These are phyloP conservation scores for Sympetrum striolatum DNA, from an alignment of 2,888 invertebrate genomes.

Conservation along the genomic window DNA sequence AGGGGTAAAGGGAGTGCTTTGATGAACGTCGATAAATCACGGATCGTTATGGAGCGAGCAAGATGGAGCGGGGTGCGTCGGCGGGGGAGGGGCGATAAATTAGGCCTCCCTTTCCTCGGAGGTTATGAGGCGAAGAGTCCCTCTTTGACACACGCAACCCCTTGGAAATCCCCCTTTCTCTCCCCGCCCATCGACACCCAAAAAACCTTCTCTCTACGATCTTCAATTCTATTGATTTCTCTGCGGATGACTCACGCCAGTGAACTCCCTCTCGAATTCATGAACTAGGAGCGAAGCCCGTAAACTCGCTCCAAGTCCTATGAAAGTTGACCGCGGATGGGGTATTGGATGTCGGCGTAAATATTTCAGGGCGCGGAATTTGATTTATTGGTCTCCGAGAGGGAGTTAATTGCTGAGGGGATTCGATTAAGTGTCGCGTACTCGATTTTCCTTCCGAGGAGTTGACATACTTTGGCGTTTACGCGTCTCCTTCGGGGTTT, in stretches of 20 bases:
- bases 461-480: too few relatives aligned
- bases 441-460: too few relatives aligned
- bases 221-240: conserved; percentile 37
- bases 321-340: background rate
- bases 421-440: too few relatives aligned
- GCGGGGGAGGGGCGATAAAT: conserved; percentile 26
- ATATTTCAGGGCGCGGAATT: too few relatives aligned
- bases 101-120: conserved; percentile 20
- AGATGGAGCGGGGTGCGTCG: conserved; percentile 26
- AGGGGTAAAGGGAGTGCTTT: background rate
- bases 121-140: conserved; percentile 37
- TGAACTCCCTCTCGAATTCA: background rate
- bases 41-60: conserved; percentile 41
- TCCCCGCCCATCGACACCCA: background rate
- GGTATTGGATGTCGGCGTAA: background rate
- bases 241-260: conserved; percentile 18
- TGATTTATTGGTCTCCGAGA: too few relatives aligned
- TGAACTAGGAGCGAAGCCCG: background rate
- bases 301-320: conserved; percentile 16
- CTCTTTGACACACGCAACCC: conserved; percentile 42
- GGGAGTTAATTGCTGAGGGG: too few relatives aligned
- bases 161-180: background rate
- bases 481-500: too few relatives aligned
- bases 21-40: conserved; percentile 44
- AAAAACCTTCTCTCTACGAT: background rate